phyloP scores from a whole-genome alignment of 2,797 vertebrate species.

The Chelon labrosus region DNA sequence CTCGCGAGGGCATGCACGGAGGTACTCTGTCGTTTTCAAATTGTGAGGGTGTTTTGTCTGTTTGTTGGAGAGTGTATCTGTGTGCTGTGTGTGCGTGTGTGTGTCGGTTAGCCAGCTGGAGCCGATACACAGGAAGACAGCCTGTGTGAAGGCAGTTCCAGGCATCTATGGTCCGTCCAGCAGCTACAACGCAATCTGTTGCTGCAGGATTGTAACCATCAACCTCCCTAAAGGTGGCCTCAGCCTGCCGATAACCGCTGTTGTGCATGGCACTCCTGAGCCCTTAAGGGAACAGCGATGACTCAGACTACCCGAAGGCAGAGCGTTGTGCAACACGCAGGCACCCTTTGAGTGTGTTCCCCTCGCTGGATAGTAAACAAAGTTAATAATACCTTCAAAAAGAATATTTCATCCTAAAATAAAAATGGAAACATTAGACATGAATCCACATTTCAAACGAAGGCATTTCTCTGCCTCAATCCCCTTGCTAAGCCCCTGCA shows the following conservation, averaged over 20 bases:
- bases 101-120: constrained; percentile 35
- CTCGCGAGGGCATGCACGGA: constrained; percentile 16
- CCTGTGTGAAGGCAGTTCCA: constrained; percentile 51
- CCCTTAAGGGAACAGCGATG: constrained; percentile 24
- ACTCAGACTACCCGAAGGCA: constrained; percentile 36
- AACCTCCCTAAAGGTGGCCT: constrained; percentile 5
- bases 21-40: constrained; percentile 33
- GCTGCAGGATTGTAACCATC: constrained; percentile 29
- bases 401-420: constrained; percentile 17
- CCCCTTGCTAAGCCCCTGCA: constrained; percentile 9
- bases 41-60: constrained; percentile 51
- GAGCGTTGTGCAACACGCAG: constrained; percentile 12
- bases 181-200: constrained; percentile 12
- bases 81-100: constrained; percentile 14
- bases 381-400: constrained; percentile 61
- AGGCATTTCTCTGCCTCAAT: background rate
- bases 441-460: constrained; percentile 48
- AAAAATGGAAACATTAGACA: constrained; percentile 21
- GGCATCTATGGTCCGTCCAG: constrained; percentile 31
- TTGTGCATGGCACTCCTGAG: background rate
- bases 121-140: constrained; percentile 42
- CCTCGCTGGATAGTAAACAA: constrained; percentile 45
- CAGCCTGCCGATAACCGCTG: background rate
- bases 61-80: constrained; percentile 2
- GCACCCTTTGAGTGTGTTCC: constrained; percentile 9